Evolutionary conservation across 2,797 vertebrate genomes (phyloP).

Genomic region (Pseudopleuronectes americanus): DNA sequence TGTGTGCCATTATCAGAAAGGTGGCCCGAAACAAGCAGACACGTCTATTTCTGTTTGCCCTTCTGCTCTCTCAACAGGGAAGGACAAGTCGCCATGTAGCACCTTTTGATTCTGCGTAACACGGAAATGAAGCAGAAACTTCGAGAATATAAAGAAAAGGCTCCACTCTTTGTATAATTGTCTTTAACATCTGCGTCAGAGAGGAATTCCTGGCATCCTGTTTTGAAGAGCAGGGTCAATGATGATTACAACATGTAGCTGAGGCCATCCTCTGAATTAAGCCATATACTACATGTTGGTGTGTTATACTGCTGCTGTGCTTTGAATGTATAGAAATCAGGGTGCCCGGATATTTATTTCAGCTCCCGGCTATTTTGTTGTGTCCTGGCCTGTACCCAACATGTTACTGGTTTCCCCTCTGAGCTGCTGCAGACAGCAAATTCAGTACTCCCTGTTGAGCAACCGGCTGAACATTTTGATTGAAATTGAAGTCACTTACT

Average conservation of each 20-base stretch:
- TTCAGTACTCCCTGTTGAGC: background rate
- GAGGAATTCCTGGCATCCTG: background rate
- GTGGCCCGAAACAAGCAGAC: constrained; percentile 24
- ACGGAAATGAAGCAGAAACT: background rate
- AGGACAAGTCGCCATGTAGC: background rate
- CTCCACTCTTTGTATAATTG: background rate
- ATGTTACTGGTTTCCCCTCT: background rate
- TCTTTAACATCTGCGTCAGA: background rate
- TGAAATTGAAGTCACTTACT: constrained; percentile 19
- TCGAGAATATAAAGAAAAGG: background rate
- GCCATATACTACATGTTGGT: background rate
- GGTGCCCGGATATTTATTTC: background rate
- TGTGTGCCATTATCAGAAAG: constrained; percentile 41
- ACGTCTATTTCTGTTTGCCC: constrained; percentile 59
- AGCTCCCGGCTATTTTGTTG: background rate
- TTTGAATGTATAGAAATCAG: too few relatives aligned
- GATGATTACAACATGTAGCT: background rate
- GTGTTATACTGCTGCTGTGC: too few relatives aligned
- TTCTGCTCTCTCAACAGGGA: constrained; percentile 22
- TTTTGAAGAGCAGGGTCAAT: background rate
- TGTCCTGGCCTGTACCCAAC: background rate
- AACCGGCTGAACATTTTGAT: constrained; percentile 5
- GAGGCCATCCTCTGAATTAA: background rate
- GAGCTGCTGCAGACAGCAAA: constrained; percentile 4
- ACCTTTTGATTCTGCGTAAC: background rate